Evolutionary conservation across 2,113 vertebrate genomes (phyloP).

Genomic region (Origma solitaria): DNA sequence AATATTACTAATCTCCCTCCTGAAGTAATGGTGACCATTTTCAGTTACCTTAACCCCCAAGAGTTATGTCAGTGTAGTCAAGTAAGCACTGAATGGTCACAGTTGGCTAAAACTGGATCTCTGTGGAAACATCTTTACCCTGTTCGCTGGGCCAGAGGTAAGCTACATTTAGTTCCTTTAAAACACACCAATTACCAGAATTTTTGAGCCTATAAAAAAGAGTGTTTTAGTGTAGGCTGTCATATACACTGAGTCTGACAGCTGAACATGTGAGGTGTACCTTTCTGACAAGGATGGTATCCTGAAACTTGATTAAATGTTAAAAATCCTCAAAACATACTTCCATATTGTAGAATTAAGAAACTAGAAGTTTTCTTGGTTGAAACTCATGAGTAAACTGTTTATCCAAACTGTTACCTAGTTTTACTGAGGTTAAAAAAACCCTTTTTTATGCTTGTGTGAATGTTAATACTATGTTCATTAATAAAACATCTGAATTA

Average conservation of each 20-base stretch:
- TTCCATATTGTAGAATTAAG: not conserved
- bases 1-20: constrained; percentile 86
- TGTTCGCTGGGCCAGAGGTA: constrained; percentile 94
- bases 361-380: not conserved
- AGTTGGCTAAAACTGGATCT: constrained; percentile 85
- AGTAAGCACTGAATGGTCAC: constrained; percentile 88
- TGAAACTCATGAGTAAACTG: not conserved
- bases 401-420: not conserved
- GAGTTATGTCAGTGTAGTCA: constrained; percentile 92
- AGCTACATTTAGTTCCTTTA: not conserved
- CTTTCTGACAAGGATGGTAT: not conserved
- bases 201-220: not conserved
- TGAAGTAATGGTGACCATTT: constrained; percentile 91
- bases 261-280: not conserved
- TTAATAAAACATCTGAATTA: not conserved
- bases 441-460: not conserved
- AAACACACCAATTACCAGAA: not conserved
- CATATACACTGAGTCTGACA: not conserved
- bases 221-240: not conserved
- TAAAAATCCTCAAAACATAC: not conserved
- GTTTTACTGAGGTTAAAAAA: not conserved
- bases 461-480: not conserved
- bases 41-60: constrained; percentile 85
- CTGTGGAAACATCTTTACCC: constrained; percentile 97
- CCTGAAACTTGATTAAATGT: not conserved